phyloP scores from a whole-genome alignment of 2,888 invertebrate species.

The Harpalus rubripes region DNA sequence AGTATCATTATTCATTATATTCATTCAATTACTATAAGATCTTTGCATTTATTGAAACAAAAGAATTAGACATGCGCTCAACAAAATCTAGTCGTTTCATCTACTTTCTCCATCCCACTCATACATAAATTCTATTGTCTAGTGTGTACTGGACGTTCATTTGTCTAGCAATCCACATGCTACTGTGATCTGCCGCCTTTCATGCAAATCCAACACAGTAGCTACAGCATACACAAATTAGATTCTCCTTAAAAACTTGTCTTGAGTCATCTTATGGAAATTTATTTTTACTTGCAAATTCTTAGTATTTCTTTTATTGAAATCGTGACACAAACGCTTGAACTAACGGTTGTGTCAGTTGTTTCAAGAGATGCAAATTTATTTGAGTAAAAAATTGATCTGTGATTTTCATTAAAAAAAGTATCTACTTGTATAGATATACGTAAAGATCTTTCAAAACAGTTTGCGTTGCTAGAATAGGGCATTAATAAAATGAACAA shows the following conservation, averaged over 20 bases:
- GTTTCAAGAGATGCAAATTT: background rate
- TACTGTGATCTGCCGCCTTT: conserved; percentile 13
- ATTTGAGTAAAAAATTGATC: background rate
- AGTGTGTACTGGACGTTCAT: background rate
- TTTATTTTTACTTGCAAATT: conserved; percentile 12
- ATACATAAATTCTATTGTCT: conserved; percentile 2
- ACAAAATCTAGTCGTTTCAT: background rate
- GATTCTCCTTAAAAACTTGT: background rate
- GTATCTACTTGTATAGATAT: no score
- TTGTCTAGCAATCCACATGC: conserved; percentile 13
- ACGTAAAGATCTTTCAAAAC: no score
- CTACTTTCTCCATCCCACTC: conserved; percentile 1
- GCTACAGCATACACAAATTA: conserved; percentile 13
- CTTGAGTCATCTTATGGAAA: conserved; percentile 13
- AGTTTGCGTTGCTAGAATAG: no score
- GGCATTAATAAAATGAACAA: no score
- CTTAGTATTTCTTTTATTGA: background rate
- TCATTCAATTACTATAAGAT: background rate
- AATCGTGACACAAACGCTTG: background rate
- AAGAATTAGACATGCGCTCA: background rate
- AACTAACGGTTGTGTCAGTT: background rate
- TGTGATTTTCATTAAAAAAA: no score
- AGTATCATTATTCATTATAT: background rate
- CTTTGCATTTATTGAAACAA: background rate
- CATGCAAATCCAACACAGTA: conserved; percentile 11